Conservation (phyloP, 2,113 vertebrate genomes). For the Cairina moschata region DNA sequence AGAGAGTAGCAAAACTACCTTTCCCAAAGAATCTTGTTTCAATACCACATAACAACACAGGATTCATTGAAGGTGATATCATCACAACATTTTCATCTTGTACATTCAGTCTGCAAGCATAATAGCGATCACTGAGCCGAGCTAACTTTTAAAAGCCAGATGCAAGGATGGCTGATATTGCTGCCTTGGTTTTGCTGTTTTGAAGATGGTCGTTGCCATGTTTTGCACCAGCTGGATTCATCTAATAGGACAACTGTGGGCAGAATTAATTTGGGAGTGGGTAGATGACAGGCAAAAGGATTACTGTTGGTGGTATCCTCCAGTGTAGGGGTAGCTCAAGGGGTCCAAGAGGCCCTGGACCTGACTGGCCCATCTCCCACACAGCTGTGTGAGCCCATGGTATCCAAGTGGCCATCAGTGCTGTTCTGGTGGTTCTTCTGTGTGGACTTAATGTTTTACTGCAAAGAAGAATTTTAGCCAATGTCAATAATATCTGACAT, state of each 20-base stretch:
- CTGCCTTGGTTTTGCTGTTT: neutral
- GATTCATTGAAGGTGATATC: neutral
- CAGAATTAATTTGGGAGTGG: neutral
- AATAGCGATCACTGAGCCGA: neutral
- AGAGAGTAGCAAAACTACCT: neutral
- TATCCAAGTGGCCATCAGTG: neutral
- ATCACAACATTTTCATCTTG: neutral
- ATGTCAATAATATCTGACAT: neutral
- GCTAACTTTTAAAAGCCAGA: neutral
- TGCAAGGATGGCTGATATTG: neutral
- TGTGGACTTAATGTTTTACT: neutral
- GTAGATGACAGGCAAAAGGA: neutral
- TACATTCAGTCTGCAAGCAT: neutral
- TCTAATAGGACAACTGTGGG: neutral
- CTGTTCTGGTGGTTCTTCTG: neutral
- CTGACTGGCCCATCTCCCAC: fast-evolving
- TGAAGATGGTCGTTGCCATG: neutral
- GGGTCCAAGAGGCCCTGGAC: neutral
- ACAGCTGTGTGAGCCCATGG: neutral
- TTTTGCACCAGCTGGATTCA: neutral
- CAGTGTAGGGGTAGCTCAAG: neutral
- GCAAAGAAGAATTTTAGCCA: neutral
- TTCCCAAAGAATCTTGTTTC: neutral
- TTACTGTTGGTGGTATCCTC: neutral
- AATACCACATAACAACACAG: neutral